These are phyloP conservation scores for Andrena hattorfiana DNA, from an alignment of 2,888 invertebrate genomes.

Conservation along the genomic window DNA sequence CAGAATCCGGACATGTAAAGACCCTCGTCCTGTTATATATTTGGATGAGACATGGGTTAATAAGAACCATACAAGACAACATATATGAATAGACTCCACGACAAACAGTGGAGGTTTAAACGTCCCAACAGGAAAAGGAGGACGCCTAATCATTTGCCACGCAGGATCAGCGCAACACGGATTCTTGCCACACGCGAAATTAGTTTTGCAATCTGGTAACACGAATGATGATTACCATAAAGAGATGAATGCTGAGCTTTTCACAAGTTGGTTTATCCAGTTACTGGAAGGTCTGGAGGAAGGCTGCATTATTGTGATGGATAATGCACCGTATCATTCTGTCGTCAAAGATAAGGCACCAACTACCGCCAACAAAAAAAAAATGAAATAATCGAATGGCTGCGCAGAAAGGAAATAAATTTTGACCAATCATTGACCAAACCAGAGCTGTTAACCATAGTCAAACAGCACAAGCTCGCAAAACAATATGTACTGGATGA, in stretches of 20 bases:
- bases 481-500: not conserved
- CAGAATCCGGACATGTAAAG: not conserved
- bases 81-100: not conserved
- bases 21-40: not conserved
- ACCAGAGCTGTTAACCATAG: constrained; percentile 2
- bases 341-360: not conserved
- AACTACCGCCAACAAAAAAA: not conserved
- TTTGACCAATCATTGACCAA: not conserved
- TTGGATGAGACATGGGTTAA: constrained; percentile 4
- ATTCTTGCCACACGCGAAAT: no score
- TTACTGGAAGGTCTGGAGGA: no score
- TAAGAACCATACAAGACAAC: not conserved
- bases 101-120: not conserved
- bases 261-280: no score
- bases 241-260: no score
- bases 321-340: not conserved
- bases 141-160: not conserved
- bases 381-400: constrained; percentile 4
- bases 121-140: not conserved
- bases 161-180: not conserved
- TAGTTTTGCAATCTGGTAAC: no score
- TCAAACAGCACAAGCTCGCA: not conserved
- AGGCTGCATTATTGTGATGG: no score
- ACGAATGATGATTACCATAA: no score
- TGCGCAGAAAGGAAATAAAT: not conserved